Percentiles rank a stretch among this genome's conserved stretches.
phyloP scores from a whole-genome alignment of 2,113 vertebrate species.

The Pseudorectes ferrugineus region DNA sequence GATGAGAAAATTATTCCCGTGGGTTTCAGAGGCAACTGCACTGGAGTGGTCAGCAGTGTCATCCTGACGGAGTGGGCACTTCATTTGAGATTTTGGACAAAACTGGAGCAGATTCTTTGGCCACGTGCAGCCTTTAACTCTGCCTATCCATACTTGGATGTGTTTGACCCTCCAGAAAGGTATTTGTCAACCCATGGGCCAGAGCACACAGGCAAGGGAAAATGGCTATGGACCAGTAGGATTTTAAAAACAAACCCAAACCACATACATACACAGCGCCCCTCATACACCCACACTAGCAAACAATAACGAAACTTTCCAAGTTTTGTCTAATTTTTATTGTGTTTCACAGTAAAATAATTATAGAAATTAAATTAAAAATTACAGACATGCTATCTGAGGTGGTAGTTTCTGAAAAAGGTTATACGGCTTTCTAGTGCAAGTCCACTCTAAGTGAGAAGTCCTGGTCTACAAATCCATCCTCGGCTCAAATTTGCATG shows the following conservation, averaged over 20 bases:
- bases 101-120: not conserved
- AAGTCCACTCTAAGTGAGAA: not conserved
- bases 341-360: not conserved
- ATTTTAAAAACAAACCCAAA: not conserved
- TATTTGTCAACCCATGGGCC: not conserved
- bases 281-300: not conserved
- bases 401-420: not conserved
- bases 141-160: not conserved
- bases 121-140: not conserved
- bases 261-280: accelerated
- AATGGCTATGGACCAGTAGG: not conserved
- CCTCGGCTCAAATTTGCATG: slow-evolving; percentile 4
- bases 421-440: not conserved
- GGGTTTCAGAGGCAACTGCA: not conserved
- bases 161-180: not conserved
- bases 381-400: not conserved
- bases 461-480: not conserved
- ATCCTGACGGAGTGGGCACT: not conserved
- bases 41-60: accelerated
- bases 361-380: not conserved
- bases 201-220: not conserved
- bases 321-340: not conserved
- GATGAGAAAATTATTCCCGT: not conserved
- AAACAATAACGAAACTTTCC: not conserved
- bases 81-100: not conserved